Evolutionary conservation across 2,888 invertebrate genomes (phyloP).

Genomic region (Operophtera brumata): DNA sequence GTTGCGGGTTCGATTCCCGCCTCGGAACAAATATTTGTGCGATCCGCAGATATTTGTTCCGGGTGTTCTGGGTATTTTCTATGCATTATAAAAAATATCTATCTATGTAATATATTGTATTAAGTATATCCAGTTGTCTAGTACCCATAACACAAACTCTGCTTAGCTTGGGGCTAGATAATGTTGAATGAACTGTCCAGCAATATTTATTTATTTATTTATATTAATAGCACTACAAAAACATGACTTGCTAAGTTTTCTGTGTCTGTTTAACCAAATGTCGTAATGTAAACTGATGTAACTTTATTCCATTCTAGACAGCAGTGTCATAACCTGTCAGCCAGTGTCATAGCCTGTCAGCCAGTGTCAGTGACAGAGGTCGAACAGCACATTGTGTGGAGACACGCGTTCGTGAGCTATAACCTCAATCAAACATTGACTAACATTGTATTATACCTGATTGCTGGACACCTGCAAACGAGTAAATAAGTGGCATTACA

Average conservation of each 20-base stretch:
- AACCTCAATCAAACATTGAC: not conserved
- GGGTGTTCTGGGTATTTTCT: too few relatives aligned
- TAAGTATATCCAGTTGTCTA: too few relatives aligned
- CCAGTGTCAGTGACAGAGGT: constrained; percentile 14
- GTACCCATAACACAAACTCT: too few relatives aligned
- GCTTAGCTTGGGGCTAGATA: too few relatives aligned
- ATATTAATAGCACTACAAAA: not conserved
- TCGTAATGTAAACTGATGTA: not conserved
- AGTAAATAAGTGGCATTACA: not conserved
- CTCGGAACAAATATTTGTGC: too few relatives aligned
- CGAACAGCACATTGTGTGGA: constrained; percentile 18
- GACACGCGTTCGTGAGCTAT: constrained; percentile 19
- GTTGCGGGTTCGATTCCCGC: too few relatives aligned
- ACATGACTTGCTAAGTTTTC: not conserved
- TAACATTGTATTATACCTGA: constrained; percentile 7
- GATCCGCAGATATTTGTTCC: too few relatives aligned
- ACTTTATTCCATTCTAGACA: constrained; percentile 18
- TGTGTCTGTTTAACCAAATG: not conserved
- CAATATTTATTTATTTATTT: too few relatives aligned
- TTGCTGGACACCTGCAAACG: constrained; percentile 1
- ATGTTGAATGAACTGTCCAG: too few relatives aligned
- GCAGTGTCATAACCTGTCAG: constrained; percentile 29
- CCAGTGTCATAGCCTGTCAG: constrained; percentile 29
- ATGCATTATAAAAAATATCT: too few relatives aligned
- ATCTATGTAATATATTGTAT: too few relatives aligned